Base-by-base conservation (phyloP, 2,888 invertebrate genomes). In the Yponomeuta plumbellus region DNA sequence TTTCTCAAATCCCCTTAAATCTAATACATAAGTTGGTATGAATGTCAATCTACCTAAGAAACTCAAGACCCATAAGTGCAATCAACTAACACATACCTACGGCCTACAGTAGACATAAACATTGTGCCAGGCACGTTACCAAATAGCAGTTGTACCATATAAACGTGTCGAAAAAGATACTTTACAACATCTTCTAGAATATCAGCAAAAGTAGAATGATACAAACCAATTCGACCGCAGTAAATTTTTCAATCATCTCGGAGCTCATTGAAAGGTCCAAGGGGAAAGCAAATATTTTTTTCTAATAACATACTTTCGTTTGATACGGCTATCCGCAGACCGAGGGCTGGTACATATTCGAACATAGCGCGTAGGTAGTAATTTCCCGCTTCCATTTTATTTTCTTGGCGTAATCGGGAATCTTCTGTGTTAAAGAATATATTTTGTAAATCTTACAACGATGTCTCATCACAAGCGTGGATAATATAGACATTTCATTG, bases 241-340 rank as follows among this genome's bases (percentile, higher is more conserved):
- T 75, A 75, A 70, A 73, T 76, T 76, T 76, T 76, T 75, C 76
- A 75, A 76, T 76, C 74, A 73, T 75, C 72, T 69, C 69, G 21
- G 64, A 70, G 69, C 21, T 23, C 58, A 61, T 26, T 44, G 70
- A 70, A 71, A 70, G 70, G 72, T 68, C 67, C 61, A 64, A 71
- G 70, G 67, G 69, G 67, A 69, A 67, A 68, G 69, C 67, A 72
- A 71, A 74, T 70, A 71, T 71, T 70, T 70, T 69, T 70, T 70
- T 70, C 70, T 69, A 68, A 71, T 71, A 70, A 69, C 67, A 70
- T 72, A 71, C 71, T 70, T 73, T 70, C 70, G 66, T 71, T 70
- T 69, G 68, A 70, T 70, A 69, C 68, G 67, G 66, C 63, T 63
- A 62, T 26, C 23, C 56, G 67, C 58, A 68, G 66, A 66, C 64